Conservation (phyloP, 2,113 vertebrate species). For the Corythornis cristatus region DNA sequence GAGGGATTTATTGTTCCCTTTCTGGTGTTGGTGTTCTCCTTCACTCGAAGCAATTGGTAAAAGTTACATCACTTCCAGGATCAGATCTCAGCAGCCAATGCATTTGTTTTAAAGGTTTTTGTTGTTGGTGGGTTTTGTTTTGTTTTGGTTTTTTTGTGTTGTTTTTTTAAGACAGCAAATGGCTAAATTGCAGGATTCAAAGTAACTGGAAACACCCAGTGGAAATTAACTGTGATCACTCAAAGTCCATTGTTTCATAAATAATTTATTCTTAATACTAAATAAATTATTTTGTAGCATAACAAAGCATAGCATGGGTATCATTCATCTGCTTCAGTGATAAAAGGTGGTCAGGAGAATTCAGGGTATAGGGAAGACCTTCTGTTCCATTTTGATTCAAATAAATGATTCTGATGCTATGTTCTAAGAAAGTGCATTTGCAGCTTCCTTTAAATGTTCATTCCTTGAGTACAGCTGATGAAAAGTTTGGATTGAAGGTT, state of each 20-base stretch:
- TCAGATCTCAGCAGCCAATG: background rate
- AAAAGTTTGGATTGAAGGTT: background rate
- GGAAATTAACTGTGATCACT: background rate
- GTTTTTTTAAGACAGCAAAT: background rate
- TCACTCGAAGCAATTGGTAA: background rate
- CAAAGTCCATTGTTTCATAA: background rate
- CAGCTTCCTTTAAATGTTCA: conserved; percentile 15
- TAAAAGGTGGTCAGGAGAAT: background rate
- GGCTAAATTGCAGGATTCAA: background rate
- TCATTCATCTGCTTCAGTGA: background rate
- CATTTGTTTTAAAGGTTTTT: background rate
- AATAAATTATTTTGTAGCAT: background rate
- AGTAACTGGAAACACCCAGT: background rate
- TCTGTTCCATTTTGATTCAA: conserved; percentile 10
- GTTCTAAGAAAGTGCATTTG: background rate
- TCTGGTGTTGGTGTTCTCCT: background rate
- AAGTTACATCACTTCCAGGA: background rate
- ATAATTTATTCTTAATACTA: background rate
- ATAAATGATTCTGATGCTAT: conserved; percentile 27
- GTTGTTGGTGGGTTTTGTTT: background rate
- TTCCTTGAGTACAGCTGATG: background rate
- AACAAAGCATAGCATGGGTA: background rate
- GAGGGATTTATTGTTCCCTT: background rate
- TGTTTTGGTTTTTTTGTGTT: background rate
- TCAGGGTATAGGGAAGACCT: background rate